These are phyloP conservation scores for Neuroscelio doddi DNA, from an alignment of 2,888 invertebrate species.

Conservation along the genomic window DNA sequence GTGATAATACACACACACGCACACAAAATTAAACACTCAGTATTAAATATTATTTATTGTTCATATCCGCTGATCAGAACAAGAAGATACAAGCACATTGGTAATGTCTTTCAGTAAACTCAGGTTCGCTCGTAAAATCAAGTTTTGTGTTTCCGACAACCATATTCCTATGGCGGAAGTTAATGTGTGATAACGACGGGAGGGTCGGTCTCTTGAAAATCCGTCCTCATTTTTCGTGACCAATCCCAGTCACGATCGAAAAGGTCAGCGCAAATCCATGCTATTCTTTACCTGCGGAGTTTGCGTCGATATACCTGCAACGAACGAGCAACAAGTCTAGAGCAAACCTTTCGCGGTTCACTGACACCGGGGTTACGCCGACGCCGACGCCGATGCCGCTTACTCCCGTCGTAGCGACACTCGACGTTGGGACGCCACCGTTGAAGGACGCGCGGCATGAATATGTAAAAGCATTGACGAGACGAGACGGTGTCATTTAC, in stretches of 20 bases:
- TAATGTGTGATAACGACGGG: slow-evolving; percentile 47
- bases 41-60: no score
- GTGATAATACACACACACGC: no score
- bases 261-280: slow-evolving; percentile 50
- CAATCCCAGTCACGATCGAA: slow-evolving; percentile 39
- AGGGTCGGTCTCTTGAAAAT: slow-evolving; percentile 48
- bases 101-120: no score
- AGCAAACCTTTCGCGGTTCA: slow-evolving; percentile 59
- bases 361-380: slow-evolving; percentile 64
- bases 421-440: slow-evolving; percentile 70
- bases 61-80: no score
- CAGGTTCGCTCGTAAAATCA: slow-evolving; percentile 19
- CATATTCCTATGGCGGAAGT: slow-evolving; percentile 52
- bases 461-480: slow-evolving; percentile 52
- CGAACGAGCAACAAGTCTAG: slow-evolving; percentile 60
- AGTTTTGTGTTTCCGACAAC: slow-evolving; percentile 47
- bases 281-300: slow-evolving; percentile 38
- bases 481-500: slow-evolving; percentile 46
- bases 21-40: no score
- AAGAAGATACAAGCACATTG: no score
- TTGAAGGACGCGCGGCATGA: slow-evolving; percentile 67
- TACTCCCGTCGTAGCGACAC: slow-evolving; percentile 59
- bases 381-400: slow-evolving; percentile 54
- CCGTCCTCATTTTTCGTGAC: slow-evolving; percentile 21
- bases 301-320: slow-evolving; percentile 48